Base-by-base conservation (phyloP, 2,797 vertebrate genomes). In the Calcarius lapponicus region DNA sequence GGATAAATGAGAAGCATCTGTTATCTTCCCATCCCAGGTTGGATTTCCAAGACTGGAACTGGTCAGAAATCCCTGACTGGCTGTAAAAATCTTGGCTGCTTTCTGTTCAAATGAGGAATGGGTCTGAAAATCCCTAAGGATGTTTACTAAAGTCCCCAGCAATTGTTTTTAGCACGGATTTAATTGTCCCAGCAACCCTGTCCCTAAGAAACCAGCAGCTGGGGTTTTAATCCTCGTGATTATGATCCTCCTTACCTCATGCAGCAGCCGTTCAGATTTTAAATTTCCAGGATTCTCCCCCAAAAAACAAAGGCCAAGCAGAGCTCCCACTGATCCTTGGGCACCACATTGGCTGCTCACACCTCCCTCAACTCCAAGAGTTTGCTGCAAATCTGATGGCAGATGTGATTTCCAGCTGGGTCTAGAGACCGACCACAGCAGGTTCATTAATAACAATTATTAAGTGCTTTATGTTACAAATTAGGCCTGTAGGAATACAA, bases 401-500 rank as follows among this genome's bases (percentile, higher is more conserved):
- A 98, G 97, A 98, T 98, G 97, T 96, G 96, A 97, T 96, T 97
- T 98, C 98, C 98, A 98, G 97, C 98, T 98, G 98, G 96, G 97
- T 97, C 97, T 97, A 89, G 97, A 97, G 93, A 97, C 94, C 95
- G 2, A 95, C 96, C 97, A 7, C 97, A 97, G 97, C 51, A 91
- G 95, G 95, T 97, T 98, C 97, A 98, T 98, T 98, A 98, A 98
- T 98, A 98, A 98, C 97, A 97, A 98, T 98, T 98, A 98, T 98
- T 98, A 98, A 98, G 96, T 97, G 96, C 95, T 98, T 98, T 96
- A 96, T 97, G 97, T 94, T 97, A 97, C 97, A 98, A 98, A 98
- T 97, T 96, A 96, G 97, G 96, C 97, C 96, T 86, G 88, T 84
- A 97, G 97, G 97, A 97, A 97, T 65, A 97, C 91, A 96, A 81